phyloP scores from a whole-genome alignment of 2,797 vertebrate species.

The Pseudochirops corinnae region DNA sequence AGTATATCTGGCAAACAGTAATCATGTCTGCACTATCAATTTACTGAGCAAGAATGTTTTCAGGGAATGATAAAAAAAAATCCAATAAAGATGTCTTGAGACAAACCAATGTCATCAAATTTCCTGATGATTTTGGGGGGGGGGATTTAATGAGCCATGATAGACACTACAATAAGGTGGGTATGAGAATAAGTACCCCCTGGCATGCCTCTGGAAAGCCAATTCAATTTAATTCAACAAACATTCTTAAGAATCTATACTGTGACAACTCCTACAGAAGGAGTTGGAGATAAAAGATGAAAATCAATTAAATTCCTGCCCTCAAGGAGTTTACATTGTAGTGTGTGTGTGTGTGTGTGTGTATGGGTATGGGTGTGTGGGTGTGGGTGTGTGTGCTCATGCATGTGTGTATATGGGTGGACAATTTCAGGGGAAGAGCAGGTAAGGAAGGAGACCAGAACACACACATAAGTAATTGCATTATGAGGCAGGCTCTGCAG shows the following conservation, averaged over 20 bases:
- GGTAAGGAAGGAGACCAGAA: neutral
- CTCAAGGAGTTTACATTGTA: neutral
- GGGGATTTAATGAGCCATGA: neutral
- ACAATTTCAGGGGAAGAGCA: neutral
- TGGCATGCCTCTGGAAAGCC: neutral
- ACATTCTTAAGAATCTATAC: neutral
- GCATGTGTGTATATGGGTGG: neutral
- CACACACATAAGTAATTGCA: neutral
- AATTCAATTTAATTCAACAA: neutral
- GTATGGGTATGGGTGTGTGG: too few species aligned
- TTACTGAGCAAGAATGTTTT: constrained; percentile 39
- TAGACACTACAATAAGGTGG: neutral
- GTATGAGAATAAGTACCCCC: neutral
- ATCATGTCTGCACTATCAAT: neutral
- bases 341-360: too few species aligned
- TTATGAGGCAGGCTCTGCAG: neutral
- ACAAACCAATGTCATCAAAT: neutral
- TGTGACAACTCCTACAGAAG: neutral
- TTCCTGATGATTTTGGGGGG: neutral
- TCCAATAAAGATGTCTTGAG: constrained; percentile 51
- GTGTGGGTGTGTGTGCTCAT: too few species aligned
- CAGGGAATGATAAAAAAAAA: constrained; percentile 23
- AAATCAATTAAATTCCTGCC: neutral
- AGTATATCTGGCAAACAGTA: neutral
- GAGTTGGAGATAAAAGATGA: neutral